Evolutionary conservation across 2,888 invertebrate genomes (phyloP).

Genomic region (Troides aeacus): DNA sequence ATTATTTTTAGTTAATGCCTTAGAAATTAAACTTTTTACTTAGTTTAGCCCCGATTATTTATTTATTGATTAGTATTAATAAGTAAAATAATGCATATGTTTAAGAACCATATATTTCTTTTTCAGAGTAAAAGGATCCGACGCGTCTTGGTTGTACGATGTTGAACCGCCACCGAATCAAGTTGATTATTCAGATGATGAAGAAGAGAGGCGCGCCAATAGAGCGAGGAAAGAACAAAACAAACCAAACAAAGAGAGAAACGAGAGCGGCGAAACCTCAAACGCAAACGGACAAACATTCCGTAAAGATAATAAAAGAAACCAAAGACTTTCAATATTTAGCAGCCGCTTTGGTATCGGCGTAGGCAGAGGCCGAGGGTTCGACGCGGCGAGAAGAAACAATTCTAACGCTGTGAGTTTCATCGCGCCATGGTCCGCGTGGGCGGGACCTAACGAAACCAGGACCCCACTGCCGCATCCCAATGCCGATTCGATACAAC

Average conservation of each 20-base stretch:
- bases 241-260: slow-evolving; percentile 43
- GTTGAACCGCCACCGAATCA: slow-evolving; percentile 88
- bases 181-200: slow-evolving; percentile 93
- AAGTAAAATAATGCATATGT: too few species aligned
- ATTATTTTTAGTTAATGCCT: too few species aligned
- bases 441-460: slow-evolving; percentile 33
- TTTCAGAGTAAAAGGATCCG: slow-evolving; percentile 88
- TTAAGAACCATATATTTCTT: too few species aligned
- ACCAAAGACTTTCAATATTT: slow-evolving; percentile 67
- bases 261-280: slow-evolving; percentile 57
- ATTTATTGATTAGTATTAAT: too few species aligned
- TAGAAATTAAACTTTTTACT: too few species aligned
- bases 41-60: too few species aligned
- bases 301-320: slow-evolving; percentile 54
- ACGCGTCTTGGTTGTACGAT: slow-evolving; percentile 93
- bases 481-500: slow-evolving; percentile 32
- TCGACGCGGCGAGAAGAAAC: slow-evolving; percentile 53
- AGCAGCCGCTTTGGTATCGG: slow-evolving; percentile 68
- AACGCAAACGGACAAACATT: slow-evolving; percentile 40
- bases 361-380: slow-evolving; percentile 60
- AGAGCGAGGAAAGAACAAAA: slow-evolving; percentile 58
- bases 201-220: slow-evolving; percentile 84
- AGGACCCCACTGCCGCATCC: slow-evolving; percentile 54
- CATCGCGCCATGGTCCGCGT: slow-evolving; percentile 47
- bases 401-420: slow-evolving; percentile 48